These are phyloP conservation scores for Collichthys lucidus DNA, from an alignment of 2,113 vertebrate species.

Conservation along the genomic window DNA sequence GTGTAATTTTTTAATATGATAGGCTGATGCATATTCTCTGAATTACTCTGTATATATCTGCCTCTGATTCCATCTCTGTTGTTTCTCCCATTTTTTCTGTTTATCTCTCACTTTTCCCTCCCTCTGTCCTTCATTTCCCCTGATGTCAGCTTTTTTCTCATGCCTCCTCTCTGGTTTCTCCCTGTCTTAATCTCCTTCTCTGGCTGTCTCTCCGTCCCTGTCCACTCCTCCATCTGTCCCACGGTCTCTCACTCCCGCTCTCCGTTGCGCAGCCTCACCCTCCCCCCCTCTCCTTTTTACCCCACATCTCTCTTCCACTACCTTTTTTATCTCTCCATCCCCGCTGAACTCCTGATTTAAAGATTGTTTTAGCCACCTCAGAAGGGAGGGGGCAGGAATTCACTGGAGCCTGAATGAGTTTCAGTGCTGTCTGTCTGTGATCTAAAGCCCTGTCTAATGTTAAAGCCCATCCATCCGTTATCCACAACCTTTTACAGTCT, in stretches of 20 bases:
- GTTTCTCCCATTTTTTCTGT: conserved; percentile 17
- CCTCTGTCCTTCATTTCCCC: conserved; percentile 32
- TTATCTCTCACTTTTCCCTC: background rate
- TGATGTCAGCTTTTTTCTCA: conserved; percentile 40
- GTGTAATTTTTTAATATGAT: conserved; percentile 65
- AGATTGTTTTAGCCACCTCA: conserved; percentile 72
- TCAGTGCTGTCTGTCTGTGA: conserved; percentile 65
- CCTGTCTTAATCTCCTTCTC: conserved; percentile 56
- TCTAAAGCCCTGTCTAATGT: conserved; percentile 75
- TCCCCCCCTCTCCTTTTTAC: conserved; percentile 1
- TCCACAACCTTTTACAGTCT: conserved; percentile 59
- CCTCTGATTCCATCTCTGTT: conserved; percentile 37
- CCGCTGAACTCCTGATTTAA: conserved; percentile 67
- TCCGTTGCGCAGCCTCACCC: conserved; percentile 3
- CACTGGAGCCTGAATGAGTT: conserved; percentile 65
- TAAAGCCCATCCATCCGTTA: conserved; percentile 72
- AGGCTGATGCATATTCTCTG: conserved; percentile 34
- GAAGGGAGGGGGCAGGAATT: conserved; percentile 46
- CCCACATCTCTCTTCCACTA: conserved; percentile 28
- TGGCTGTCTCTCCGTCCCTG: conserved; percentile 35
- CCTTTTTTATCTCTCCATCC: conserved; percentile 60
- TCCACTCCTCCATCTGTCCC: conserved; percentile 42
- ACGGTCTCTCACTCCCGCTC: background rate
- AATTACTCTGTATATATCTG: conserved; percentile 31
- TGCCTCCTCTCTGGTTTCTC: conserved; percentile 25